phyloP scores from a whole-genome alignment of 2,113 vertebrate genomes.

The Saccopteryx bilineata region DNA sequence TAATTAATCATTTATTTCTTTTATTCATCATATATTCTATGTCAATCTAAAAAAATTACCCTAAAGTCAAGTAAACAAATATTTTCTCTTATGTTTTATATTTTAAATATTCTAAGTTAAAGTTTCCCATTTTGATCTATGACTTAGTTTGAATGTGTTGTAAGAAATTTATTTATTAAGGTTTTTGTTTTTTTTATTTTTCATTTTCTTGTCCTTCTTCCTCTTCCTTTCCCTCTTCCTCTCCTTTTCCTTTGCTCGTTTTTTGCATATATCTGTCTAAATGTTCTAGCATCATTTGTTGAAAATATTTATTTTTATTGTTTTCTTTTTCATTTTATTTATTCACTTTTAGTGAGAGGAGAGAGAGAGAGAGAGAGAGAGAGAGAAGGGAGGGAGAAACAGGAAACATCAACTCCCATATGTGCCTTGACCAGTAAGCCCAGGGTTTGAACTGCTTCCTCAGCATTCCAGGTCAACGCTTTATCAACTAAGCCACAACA shows the following conservation, averaged over 20 bases:
- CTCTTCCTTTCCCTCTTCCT: too few relatives aligned
- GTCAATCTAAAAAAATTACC: not conserved
- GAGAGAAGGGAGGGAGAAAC: too few relatives aligned
- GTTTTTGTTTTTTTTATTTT: not conserved
- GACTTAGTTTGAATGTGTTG: not conserved
- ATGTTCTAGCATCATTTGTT: not conserved
- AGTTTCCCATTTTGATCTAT: not conserved
- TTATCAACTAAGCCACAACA: too few relatives aligned
- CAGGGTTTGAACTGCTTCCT: too few relatives aligned
- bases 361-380: too few relatives aligned
- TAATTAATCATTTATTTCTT: not conserved
- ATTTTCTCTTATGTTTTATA: not conserved
- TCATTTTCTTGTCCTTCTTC: too few relatives aligned
- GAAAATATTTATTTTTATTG: not conserved
- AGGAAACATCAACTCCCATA: too few relatives aligned
- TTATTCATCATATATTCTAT: not conserved
- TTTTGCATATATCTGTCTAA: not conserved
- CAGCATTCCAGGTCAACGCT: too few relatives aligned
- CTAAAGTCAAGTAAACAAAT: not conserved
- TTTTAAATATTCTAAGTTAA: not conserved
- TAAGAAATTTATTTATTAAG: not conserved
- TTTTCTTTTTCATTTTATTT: too few relatives aligned
- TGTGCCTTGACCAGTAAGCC: too few relatives aligned
- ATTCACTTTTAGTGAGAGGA: too few relatives aligned
- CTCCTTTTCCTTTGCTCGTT: not conserved